Percentiles rank a stretch among this genome's conserved stretches.
Evolutionary conservation across 2,797 vertebrate genomes (phyloP).

Genomic region (Melanotaenia pygmaea): DNA sequence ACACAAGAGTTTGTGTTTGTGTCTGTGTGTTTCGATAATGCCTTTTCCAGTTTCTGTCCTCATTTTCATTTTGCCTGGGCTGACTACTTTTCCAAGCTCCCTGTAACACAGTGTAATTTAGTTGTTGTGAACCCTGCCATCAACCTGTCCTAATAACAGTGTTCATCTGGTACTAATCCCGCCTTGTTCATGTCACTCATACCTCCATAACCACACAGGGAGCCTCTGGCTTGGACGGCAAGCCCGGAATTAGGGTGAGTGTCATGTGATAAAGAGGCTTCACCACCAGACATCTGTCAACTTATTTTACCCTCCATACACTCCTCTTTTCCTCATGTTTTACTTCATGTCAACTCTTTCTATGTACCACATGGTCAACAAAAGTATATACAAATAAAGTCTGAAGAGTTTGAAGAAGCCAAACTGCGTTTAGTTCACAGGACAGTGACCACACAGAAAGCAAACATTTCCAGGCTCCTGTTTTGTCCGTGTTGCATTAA

Average conservation of each 20-base stretch:
- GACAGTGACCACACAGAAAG: conserved; percentile 16
- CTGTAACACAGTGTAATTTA: conserved; percentile 69
- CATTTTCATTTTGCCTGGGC: conserved; percentile 63
- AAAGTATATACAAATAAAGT: conserved; percentile 11
- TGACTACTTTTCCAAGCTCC: conserved; percentile 52
- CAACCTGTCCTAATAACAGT: conserved; percentile 81
- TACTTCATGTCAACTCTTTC: conserved; percentile 31
- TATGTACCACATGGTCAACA: conserved; percentile 32
- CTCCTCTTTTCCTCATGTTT: conserved; percentile 12
- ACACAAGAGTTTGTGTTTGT: conserved; percentile 6
- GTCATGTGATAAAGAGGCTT: conserved; percentile 83
- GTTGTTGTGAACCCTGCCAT: conserved; percentile 75
- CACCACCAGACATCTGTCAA: conserved; percentile 59
- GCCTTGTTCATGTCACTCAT: conserved; percentile 96
- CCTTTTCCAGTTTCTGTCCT: conserved; percentile 52
- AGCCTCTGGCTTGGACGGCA: conserved; percentile 99
- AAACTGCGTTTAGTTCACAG: conserved; percentile 18
- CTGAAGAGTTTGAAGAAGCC: background rate
- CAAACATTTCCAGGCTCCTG: conserved; percentile 53
- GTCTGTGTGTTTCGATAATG: conserved; percentile 25
- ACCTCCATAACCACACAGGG: conserved; percentile 95
- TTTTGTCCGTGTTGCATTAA: conserved; percentile 81
- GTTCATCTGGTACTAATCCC: conserved; percentile 94
- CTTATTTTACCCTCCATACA: conserved; percentile 42
- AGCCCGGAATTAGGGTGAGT: conserved; percentile 99